phyloP scores from a whole-genome alignment of 2,113 vertebrate genomes.

The Lipophrys pholis region DNA sequence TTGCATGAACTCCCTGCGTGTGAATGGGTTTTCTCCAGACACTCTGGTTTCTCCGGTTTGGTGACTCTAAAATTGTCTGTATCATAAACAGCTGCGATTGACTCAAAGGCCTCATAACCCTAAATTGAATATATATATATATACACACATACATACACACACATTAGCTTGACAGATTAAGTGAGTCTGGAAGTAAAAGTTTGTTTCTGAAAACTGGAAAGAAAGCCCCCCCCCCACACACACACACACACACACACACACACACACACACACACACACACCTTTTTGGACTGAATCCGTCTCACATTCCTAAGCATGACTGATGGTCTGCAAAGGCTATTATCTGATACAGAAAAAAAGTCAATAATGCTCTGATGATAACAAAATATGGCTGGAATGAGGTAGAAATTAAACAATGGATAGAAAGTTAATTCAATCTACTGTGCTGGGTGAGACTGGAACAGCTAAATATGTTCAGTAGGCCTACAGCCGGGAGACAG shows the following conservation, averaged over 20 bases:
- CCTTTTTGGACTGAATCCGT: slow-evolving; percentile 1
- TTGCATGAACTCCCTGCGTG: too few species aligned
- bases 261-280: not conserved
- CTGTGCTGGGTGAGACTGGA: slow-evolving; percentile 14
- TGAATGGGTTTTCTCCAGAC: too few species aligned
- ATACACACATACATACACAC: too few species aligned
- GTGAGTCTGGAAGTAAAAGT: not conserved
- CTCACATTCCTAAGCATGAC: slow-evolving; percentile 56
- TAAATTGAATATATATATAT: too few species aligned
- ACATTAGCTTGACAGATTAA: not conserved
- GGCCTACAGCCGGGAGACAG: slow-evolving; percentile 35
- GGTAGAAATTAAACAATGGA: slow-evolving; percentile 55
- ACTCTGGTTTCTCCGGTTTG: too few species aligned
- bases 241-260: not conserved
- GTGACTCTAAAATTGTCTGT: too few species aligned
- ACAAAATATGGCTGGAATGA: slow-evolving; percentile 48
- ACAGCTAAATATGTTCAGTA: slow-evolving; percentile 44
- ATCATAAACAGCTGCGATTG: too few species aligned
- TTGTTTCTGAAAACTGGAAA: not conserved
- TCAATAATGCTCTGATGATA: slow-evolving; percentile 61
- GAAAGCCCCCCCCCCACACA: too few species aligned
- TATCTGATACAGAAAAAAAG: slow-evolving; percentile 56
- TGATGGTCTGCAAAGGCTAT: slow-evolving; percentile 53
- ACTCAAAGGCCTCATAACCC: too few species aligned
- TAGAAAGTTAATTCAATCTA: slow-evolving; percentile 33